Conservation (phyloP, 2,888 invertebrate genomes). For the Gordius sp. region DNA sequence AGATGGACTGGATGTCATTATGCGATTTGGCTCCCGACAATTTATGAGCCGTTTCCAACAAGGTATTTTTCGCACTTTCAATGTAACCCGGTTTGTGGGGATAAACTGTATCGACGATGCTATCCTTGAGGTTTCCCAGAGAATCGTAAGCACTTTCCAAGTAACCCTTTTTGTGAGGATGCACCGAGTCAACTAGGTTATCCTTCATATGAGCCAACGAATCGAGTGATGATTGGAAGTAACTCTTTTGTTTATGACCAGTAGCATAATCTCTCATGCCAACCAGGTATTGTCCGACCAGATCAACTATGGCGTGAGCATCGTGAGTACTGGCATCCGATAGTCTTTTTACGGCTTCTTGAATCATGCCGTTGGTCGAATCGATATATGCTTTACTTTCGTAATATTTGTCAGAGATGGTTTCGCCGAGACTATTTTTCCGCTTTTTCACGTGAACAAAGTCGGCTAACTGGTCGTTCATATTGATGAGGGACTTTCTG, state of each 20-base stretch:
- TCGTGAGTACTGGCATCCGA: not conserved
- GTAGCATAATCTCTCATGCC: not conserved
- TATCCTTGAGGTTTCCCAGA: not conserved
- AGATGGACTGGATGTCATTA: not conserved
- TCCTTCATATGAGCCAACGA: not conserved
- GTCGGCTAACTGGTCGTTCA: not conserved
- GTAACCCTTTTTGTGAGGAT: not conserved
- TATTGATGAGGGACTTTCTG: not conserved
- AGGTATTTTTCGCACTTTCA: not conserved
- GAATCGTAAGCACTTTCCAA: not conserved
- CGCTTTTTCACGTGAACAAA: not conserved
- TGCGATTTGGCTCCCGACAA: not conserved
- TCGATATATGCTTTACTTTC: not conserved
- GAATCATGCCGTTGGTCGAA: not conserved
- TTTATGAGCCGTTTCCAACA: not conserved
- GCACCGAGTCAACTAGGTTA: too few species aligned
- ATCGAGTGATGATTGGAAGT: not conserved
- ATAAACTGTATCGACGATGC: slow-evolving; percentile 3
- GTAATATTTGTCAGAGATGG: too few species aligned
- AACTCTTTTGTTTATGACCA: not conserved
- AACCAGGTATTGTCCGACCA: not conserved
- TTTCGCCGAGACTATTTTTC: too few species aligned
- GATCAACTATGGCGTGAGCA: not conserved
- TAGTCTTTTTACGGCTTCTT: not conserved
- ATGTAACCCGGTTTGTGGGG: not conserved